A percentile compares a stretch with the other conserved stretches of the same genome.
These are phyloP conservation scores for Cerastis rubricosa DNA, from an alignment of 2,888 invertebrate genomes.

Conservation along the genomic window DNA sequence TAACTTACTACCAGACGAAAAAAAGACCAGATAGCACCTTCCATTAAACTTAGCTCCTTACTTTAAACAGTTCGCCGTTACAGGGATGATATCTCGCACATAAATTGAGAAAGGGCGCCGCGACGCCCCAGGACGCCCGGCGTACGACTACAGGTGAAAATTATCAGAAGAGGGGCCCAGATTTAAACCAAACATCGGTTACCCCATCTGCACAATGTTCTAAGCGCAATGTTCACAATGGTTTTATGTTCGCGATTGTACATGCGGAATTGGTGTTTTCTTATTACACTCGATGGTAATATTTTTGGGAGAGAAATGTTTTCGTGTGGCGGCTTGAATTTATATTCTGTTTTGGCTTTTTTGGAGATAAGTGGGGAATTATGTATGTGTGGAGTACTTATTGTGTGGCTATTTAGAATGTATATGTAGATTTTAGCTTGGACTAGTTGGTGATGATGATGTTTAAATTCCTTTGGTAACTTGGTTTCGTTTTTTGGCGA, in stretches of 20 bases:
- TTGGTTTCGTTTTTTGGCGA: background rate
- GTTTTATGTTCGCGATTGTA: conserved; percentile 65
- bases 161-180: conserved; percentile 87
- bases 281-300: conserved; percentile 65
- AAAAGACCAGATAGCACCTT: conserved; percentile 62
- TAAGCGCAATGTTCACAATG: conserved; percentile 66
- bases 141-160: conserved; percentile 85
- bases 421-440: background rate
- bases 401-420: background rate
- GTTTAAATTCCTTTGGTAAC: background rate
- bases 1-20: conserved; percentile 19
- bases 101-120: conserved; percentile 81
- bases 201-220: conserved; percentile 66
- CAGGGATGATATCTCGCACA: conserved; percentile 86
- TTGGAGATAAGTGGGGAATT: conserved; percentile 57
- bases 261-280: conserved; percentile 67
- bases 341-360: conserved; percentile 48
- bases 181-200: conserved; percentile 87
- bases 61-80: conserved; percentile 78
- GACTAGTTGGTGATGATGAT: background rate
- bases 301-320: conserved; percentile 62
- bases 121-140: conserved; percentile 69
- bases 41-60: conserved; percentile 70
- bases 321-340: conserved; percentile 47
- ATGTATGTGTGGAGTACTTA: conserved; percentile 13